phyloP scores from a whole-genome alignment of 2,888 invertebrate genomes.

The Lutraria lutraria region DNA sequence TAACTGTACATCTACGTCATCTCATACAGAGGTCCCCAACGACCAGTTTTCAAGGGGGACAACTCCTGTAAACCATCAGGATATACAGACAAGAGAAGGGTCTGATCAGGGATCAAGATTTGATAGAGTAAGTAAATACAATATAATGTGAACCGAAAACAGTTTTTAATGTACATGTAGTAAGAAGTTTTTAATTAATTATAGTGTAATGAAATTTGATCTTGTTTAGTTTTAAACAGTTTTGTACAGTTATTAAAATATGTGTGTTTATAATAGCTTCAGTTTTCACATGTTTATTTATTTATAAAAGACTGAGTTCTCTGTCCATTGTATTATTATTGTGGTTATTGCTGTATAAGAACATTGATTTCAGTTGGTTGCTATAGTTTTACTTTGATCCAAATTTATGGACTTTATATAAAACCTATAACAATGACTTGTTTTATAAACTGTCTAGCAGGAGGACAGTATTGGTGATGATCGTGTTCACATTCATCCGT shows the following conservation, averaged over 20 bases:
- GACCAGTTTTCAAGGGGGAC: slow-evolving; percentile 77
- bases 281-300: too few species aligned
- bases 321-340: too few species aligned
- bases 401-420: neutral
- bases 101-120: slow-evolving; percentile 46
- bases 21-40: slow-evolving; percentile 52
- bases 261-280: too few species aligned
- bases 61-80: slow-evolving; percentile 74
- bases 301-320: too few species aligned
- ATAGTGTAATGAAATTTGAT: neutral
- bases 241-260: too few species aligned
- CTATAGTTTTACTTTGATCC: too few species aligned
- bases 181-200: neutral
- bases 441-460: slow-evolving; percentile 25
- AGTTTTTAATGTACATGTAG: slow-evolving; percentile 5
- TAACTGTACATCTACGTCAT: slow-evolving; percentile 46
- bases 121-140: slow-evolving; percentile 54
- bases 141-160: neutral
- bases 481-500: slow-evolving; percentile 46
- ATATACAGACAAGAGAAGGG: slow-evolving; percentile 44
- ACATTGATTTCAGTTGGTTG: too few species aligned
- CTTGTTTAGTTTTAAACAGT: neutral
- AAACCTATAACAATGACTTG: neutral
- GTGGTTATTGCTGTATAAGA: too few species aligned
- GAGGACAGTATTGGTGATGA: slow-evolving; percentile 28